These are phyloP conservation scores for Cebus imitator DNA, from an alignment of 2,113 vertebrate species.

Conservation along the genomic window DNA sequence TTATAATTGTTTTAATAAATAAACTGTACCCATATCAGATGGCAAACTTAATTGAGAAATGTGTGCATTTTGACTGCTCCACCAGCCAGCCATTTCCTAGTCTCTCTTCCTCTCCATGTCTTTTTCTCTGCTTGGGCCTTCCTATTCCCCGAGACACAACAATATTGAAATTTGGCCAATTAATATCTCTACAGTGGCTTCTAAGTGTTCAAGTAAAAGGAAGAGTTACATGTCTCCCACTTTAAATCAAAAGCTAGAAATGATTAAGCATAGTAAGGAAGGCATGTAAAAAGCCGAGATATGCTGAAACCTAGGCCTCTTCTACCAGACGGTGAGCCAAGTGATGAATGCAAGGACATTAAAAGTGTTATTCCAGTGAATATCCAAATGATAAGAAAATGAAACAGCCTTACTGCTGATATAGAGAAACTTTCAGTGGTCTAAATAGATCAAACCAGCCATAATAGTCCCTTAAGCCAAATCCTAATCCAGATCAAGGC, in stretches of 20 bases:
- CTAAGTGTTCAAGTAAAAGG: neutral
- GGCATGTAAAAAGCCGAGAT: neutral
- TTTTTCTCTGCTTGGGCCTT: neutral
- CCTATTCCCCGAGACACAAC: neutral
- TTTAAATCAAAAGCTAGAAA: neutral
- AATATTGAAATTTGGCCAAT: neutral
- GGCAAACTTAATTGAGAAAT: neutral
- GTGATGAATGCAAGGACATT: neutral
- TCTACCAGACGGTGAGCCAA: neutral
- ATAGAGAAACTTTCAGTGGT: neutral
- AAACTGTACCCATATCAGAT: neutral
- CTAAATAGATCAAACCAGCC: neutral
- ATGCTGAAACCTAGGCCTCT: neutral
- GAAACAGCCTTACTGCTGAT: neutral
- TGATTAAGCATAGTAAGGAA: neutral
- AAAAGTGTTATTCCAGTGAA: neutral
- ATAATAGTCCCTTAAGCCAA: neutral
- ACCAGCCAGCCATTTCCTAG: neutral
- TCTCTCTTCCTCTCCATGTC: neutral
- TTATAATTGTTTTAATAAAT: neutral
- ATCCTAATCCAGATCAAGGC: neutral
- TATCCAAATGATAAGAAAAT: neutral
- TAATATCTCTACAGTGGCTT: neutral
- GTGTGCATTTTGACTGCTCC: neutral
- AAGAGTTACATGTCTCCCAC: neutral